Base-by-base conservation (phyloP, 2,113 vertebrate species). In the Empidonax alnorum region DNA sequence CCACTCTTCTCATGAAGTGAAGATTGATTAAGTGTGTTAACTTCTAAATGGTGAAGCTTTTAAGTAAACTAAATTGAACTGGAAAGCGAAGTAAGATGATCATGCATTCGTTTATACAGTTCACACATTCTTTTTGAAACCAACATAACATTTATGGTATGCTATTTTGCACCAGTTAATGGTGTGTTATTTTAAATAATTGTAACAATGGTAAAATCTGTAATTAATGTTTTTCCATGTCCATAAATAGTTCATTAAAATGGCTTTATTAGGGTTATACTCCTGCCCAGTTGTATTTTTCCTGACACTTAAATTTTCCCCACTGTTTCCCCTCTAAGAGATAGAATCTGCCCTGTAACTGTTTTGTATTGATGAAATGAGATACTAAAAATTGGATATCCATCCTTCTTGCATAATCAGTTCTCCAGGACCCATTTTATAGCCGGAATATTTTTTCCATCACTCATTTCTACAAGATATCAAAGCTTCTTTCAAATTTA, bases 401-500 rank as follows among this genome's bases (percentile, higher is more conserved):
- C 47, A 53, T 61, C 35, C 21, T 11, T 86, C 25, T 81, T 85
- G 49, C 5, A 56, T 72, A 90, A 94, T 67, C 37, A 65, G 39
- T 66, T 90, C 14, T 78, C 27, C 46, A n/a, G 68, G 56, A 87
- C 39, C 13, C 66, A 82, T 88, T 91, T 96, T 68, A 42, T 50
- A 80, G 58, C 13, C 82, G 0, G 0, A 3, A 71, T 88, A 49
- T 47, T 89, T 96, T 96, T 89, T 79, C 53, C 53, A 59, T 53
- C 23, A 24, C 31, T 83, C 59, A 84, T 89, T 93, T 91, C 41
- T 94, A 47, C 33, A 78, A 67, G 27, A 35, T 77, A 89, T 91
- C 87, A 96, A 95, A 94, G 59, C 24, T 80, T 44, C 42, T 69
- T 93, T 90, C 81, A 42, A 83, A 49, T 82, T 78, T 92, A 94